These are phyloP conservation scores for Drosophila pruinosa DNA, from an alignment of 1,140 invertebrate species.

Conservation along the genomic window DNA sequence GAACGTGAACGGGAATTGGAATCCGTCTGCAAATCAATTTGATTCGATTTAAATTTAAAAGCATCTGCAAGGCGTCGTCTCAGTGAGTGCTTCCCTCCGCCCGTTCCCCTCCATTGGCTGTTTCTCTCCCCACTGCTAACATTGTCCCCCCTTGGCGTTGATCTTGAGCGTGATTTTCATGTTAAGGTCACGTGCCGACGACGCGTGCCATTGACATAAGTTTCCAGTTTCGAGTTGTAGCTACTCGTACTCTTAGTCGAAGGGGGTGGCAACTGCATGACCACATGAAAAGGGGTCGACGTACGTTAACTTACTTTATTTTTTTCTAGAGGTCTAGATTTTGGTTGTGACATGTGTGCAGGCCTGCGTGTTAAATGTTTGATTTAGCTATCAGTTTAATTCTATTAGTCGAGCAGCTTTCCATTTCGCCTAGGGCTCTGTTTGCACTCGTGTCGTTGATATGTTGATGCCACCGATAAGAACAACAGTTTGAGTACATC, in stretches of 20 bases:
- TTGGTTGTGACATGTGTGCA: slow-evolving; percentile 49
- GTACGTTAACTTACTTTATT: background rate
- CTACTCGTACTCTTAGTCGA: slow-evolving; percentile 7
- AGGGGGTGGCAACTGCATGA: slow-evolving; percentile 27
- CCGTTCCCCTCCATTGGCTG: background rate
- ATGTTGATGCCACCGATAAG: slow-evolving; percentile 38
- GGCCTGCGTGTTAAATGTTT: slow-evolving; percentile 56
- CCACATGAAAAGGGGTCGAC: slow-evolving; percentile 53
- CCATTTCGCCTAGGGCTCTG: background rate
- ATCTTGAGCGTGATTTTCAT: slow-evolving; percentile 78
- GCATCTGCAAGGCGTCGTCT: slow-evolving; percentile 58
- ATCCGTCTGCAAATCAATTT: slow-evolving; percentile 69
- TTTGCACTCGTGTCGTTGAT: slow-evolving; percentile 39
- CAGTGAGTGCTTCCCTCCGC: slow-evolving; percentile 13
- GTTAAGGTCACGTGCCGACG: slow-evolving; percentile 70
- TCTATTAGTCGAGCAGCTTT: slow-evolving; percentile 67
- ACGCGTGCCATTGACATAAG: slow-evolving; percentile 77
- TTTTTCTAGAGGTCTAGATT: background rate
- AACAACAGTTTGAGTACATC: slow-evolving; percentile 2
- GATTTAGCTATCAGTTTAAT: slow-evolving; percentile 77
- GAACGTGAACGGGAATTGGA: slow-evolving; percentile 45
- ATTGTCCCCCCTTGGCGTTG: slow-evolving; percentile 12
- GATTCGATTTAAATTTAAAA: slow-evolving; percentile 82
- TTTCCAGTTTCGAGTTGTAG: slow-evolving; percentile 59
- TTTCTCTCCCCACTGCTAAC: slow-evolving; percentile 16